A percentile compares a stretch with the other conserved stretches of the same genome.
phyloP scores from a whole-genome alignment of 2,888 invertebrate genomes.

The Lepidochitona cinerea region DNA sequence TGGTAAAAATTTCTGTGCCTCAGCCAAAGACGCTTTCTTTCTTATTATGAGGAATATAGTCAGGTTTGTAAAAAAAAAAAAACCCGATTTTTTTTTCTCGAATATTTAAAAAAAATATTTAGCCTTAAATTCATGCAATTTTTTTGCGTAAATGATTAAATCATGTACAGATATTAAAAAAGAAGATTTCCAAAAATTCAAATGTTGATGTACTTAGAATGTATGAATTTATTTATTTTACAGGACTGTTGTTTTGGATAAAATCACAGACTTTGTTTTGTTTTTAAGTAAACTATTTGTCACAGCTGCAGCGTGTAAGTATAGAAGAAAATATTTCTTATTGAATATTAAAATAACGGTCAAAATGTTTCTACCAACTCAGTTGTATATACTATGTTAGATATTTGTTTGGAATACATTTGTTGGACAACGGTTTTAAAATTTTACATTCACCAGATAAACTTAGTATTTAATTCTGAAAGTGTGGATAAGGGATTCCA shows the following conservation, averaged over 20 bases:
- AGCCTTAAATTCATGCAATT: not conserved
- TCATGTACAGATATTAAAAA: not conserved
- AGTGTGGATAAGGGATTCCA: no score
- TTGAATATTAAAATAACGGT: no score
- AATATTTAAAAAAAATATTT: not conserved
- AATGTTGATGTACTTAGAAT: not conserved
- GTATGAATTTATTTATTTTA: conserved; percentile 20
- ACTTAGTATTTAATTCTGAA: no score
- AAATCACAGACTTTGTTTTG: conserved; percentile 89
- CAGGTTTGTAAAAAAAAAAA: no score
- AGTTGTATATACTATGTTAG: no score
- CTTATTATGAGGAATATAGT: no score
- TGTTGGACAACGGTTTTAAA: no score
- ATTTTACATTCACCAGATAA: no score
- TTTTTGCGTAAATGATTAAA: not conserved
- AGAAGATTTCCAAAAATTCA: not conserved
- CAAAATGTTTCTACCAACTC: no score
- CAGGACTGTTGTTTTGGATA: conserved; percentile 74
- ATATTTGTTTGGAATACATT: no score
- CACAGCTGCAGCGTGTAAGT: conserved; percentile 81
- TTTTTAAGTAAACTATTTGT: conserved; percentile 91
- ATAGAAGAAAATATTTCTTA: no score
- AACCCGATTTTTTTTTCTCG: no score
- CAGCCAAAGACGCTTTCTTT: not conserved
- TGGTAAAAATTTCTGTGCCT: not conserved